A percentile compares a stretch with the other conserved stretches of the same genome.
phyloP scores from a whole-genome alignment of 37 sponge, comb jelly and placozoan species.

The Mnemiopsis leidyi region DNA sequence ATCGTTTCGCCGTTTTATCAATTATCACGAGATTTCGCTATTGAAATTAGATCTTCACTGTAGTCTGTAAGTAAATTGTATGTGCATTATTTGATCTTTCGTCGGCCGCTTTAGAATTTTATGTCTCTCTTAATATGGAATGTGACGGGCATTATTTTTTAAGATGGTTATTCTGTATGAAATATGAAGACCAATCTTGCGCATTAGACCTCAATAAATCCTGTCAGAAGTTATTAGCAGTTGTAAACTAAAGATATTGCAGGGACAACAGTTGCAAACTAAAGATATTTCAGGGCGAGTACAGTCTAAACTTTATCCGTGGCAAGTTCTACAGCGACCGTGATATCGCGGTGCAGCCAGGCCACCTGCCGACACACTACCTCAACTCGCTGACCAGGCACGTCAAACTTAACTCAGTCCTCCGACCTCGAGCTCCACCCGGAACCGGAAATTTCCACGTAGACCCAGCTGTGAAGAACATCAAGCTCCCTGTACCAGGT shows the following conservation, averaged over 20 bases:
- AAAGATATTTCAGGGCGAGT: conserved; percentile 51
- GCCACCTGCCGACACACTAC: conserved; percentile 59
- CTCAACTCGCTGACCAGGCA: conserved; percentile 49
- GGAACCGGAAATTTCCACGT: not conserved
- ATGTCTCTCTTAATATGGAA: no score
- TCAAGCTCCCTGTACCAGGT: conserved; percentile 30
- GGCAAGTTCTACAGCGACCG: conserved; percentile 46
- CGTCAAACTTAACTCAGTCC: conserved; percentile 34
- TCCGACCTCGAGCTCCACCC: conserved; percentile 56
- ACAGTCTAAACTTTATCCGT: conserved; percentile 59
- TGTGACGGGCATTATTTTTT: no score
- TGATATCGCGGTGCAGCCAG: conserved; percentile 42
- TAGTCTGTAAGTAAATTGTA: not conserved
- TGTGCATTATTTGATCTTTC: not conserved
- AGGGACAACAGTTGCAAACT: no score
- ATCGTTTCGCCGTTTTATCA: not conserved
- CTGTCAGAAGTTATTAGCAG: no score
- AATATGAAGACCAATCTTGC: no score
- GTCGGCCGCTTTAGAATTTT: no score
- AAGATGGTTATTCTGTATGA: no score
- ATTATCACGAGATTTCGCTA: not conserved
- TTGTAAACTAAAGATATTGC: no score
- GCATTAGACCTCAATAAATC: no score
- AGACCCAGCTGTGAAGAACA: conserved; percentile 53
- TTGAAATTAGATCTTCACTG: not conserved